These are phyloP conservation scores for Pristionchus exspectatus DNA, from an alignment of 2,888 invertebrate species.

Conservation along the genomic window DNA sequence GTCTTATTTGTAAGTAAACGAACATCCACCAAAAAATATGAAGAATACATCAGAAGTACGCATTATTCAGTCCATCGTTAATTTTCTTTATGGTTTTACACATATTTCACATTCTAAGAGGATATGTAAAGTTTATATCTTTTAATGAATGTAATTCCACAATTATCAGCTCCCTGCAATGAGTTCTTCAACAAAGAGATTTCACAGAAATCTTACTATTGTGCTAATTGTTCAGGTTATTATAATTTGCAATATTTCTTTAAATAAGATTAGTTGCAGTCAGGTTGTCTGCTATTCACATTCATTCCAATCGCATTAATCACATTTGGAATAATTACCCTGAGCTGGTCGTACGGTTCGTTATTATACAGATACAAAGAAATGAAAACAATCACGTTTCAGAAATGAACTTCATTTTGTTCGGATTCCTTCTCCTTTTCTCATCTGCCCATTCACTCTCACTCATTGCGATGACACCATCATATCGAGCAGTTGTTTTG, in stretches of 20 bases:
- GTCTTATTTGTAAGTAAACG: neutral
- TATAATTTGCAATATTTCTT: neutral
- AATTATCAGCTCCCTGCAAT: neutral
- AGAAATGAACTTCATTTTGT: neutral
- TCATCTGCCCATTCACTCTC: neutral
- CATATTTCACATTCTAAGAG: neutral
- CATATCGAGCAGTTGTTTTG: neutral
- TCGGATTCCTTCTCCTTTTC: neutral
- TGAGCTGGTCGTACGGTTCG: neutral
- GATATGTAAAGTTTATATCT: neutral
- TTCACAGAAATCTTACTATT: neutral
- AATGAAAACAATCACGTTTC: neutral
- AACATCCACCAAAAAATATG: neutral
- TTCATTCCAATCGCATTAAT: neutral
- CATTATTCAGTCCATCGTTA: neutral
- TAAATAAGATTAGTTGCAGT: neutral
- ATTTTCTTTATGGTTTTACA: neutral
- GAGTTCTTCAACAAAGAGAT: slow-evolving; percentile 1
- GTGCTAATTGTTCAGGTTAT: neutral
- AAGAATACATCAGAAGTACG: neutral
- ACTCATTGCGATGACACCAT: neutral
- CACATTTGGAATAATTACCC: neutral
- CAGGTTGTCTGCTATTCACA: neutral
- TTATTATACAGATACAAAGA: neutral
- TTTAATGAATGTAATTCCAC: neutral